Conservation (phyloP, 1,140 invertebrate species). For the Artemia franciscana region DNA sequence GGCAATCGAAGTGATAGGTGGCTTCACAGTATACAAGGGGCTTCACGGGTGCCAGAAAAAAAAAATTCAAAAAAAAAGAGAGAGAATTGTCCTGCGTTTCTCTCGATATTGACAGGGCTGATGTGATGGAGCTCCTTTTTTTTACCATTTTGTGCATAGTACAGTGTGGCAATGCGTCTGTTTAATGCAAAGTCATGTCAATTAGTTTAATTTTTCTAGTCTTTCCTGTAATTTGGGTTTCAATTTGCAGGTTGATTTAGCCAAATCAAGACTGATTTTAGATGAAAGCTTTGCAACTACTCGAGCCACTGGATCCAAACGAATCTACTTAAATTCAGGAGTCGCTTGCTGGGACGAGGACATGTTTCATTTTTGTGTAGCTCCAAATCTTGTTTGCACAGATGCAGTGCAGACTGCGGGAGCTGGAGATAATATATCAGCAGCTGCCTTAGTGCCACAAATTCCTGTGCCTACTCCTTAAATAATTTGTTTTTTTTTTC, state of each 20-base stretch:
- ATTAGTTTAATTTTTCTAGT: too few relatives aligned
- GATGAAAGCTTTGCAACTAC: slow-evolving; percentile 65
- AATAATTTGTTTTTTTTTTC: too few relatives aligned
- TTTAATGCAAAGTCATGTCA: too few relatives aligned
- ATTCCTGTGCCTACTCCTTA: slow-evolving; percentile 19
- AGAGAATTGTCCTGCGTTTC: too few relatives aligned
- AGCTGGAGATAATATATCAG: slow-evolving; percentile 69
- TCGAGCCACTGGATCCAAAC: slow-evolving; percentile 21
- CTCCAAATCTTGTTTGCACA: slow-evolving; percentile 61
- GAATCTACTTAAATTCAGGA: slow-evolving; percentile 33
- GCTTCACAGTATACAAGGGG: too few relatives aligned
- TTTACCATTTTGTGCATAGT: too few relatives aligned
- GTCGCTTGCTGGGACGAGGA: slow-evolving; percentile 61
- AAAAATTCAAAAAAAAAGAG: too few relatives aligned
- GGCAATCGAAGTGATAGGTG: too few relatives aligned
- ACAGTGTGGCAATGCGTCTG: too few relatives aligned
- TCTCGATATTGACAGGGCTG: too few relatives aligned
- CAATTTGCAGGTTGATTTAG: slow-evolving; percentile 32
- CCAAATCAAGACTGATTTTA: slow-evolving; percentile 43
- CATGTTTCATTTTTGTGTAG: slow-evolving; percentile 32
- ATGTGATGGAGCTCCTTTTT: too few relatives aligned
- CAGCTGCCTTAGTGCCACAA: slow-evolving; percentile 53
- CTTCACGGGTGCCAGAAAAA: too few relatives aligned
- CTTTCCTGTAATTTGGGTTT: slow-evolving; percentile 10
- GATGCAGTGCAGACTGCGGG: slow-evolving; percentile 57